A percentile compares a stretch with the other conserved stretches of the same genome.
Evolutionary conservation across 2,113 vertebrate genomes (phyloP).

Genomic region (Desmodus rotundus): DNA sequence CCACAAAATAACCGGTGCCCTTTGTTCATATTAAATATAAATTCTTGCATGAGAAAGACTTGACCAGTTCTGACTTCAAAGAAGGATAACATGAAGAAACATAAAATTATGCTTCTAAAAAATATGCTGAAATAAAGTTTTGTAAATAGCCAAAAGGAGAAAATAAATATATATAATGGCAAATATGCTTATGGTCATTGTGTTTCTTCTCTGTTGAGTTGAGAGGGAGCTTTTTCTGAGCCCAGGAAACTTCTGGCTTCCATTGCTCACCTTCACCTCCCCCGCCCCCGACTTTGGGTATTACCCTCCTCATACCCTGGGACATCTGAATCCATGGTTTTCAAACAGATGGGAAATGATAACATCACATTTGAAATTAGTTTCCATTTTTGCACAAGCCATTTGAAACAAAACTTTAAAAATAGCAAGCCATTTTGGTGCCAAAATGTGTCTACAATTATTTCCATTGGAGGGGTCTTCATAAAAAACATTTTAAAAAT

Average conservation of each 20-base stretch:
- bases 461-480: conserved; percentile 30
- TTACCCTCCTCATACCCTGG: conserved; percentile 13
- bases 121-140: conserved; percentile 76
- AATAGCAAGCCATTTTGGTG: conserved; percentile 65
- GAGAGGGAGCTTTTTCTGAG: not conserved
- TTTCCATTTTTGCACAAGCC: conserved; percentile 45
- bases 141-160: conserved; percentile 71
- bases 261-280: conserved; percentile 5
- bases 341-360: conserved; percentile 47
- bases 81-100: conserved; percentile 66
- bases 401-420: conserved; percentile 71
- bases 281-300: conserved; percentile 41
- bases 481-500: not conserved
- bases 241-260: not conserved
- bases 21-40: conserved; percentile 72
- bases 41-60: conserved; percentile 79
- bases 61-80: conserved; percentile 70
- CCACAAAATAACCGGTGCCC: not conserved
- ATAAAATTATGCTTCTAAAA: conserved; percentile 79
- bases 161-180: conserved; percentile 68
- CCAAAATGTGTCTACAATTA: conserved; percentile 66
- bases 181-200: conserved; percentile 74
- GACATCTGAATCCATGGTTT: conserved; percentile 57
- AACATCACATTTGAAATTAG: conserved; percentile 73
- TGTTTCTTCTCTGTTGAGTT: conserved; percentile 68